These are phyloP conservation scores for Ceyx margarethae DNA, from an alignment of 2,113 vertebrate species.

Conservation along the genomic window DNA sequence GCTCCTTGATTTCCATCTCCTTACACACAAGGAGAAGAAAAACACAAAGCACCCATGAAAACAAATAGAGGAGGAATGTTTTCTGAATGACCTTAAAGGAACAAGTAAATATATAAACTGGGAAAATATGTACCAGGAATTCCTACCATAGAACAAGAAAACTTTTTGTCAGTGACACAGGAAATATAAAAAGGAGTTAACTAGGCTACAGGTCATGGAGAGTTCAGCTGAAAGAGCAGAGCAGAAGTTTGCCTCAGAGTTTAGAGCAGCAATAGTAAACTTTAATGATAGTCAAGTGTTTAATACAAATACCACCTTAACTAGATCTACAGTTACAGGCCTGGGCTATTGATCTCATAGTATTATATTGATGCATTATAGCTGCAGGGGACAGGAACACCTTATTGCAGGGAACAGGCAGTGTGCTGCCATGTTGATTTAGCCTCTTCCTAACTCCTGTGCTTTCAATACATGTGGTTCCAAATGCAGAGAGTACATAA, in stretches of 20 bases:
- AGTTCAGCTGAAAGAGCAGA: slow-evolving; percentile 30
- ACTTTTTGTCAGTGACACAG: not conserved
- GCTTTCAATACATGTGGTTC: not conserved
- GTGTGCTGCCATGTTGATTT: slow-evolving; percentile 3
- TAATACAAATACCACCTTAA: slow-evolving; percentile 17
- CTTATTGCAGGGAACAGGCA: not conserved
- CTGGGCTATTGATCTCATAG: slow-evolving; percentile 10
- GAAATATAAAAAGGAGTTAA: slow-evolving; percentile 20
- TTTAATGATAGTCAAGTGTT: slow-evolving; percentile 20
- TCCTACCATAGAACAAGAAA: not conserved
- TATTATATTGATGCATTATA: slow-evolving; percentile 7
- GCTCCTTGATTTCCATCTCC: not conserved
- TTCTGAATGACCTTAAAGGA: not conserved
- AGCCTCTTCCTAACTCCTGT: not conserved
- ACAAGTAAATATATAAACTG: not conserved
- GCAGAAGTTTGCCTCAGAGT: slow-evolving; percentile 4
- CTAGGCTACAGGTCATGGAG: not conserved
- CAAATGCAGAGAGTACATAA: not conserved
- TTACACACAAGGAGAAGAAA: not conserved
- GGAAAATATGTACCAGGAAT: not conserved
- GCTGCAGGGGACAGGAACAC: slow-evolving; percentile 8
- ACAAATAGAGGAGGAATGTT: not conserved
- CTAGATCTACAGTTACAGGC: slow-evolving; percentile 2
- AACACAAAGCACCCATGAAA: not conserved
- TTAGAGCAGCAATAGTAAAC: slow-evolving; percentile 1